Conservation (phyloP, 1,140 invertebrate species). For the Tetramorium simillimum region DNA sequence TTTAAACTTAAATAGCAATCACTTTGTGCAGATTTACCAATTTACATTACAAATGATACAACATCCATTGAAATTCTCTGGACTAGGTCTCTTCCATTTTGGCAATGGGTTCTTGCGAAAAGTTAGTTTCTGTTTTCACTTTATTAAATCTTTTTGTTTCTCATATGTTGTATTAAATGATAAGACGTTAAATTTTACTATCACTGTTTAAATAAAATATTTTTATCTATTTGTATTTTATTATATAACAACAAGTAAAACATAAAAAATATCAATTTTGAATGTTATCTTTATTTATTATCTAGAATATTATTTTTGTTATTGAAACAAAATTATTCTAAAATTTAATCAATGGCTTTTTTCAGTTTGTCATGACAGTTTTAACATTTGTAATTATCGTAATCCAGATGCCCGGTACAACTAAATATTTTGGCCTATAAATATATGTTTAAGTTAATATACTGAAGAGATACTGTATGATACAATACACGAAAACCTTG, state of each 20-base stretch:
- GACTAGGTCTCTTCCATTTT: conserved; percentile 15
- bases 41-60: conserved; percentile 7
- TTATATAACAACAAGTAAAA: neutral
- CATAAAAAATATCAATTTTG: too few relatives aligned
- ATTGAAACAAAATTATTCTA: neutral
- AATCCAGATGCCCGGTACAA: neutral
- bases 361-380: neutral
- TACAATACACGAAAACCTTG: neutral
- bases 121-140: neutral
- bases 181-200: neutral
- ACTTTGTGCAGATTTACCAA: conserved; percentile 16
- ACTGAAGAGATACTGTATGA: neutral
- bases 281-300: too few relatives aligned
- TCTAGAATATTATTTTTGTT: too few relatives aligned
- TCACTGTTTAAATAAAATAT: neutral
- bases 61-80: neutral
- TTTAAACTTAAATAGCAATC: neutral
- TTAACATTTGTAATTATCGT: neutral
- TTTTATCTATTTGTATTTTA: neutral
- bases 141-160: neutral
- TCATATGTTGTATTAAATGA: neutral
- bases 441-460: neutral
- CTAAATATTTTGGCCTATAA: neutral
- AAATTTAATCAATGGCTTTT: neutral
- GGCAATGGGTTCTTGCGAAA: neutral